A percentile compares a stretch with the other conserved stretches of the same genome.
phyloP scores from a whole-genome alignment of 53 echinoderm and acorn worm species.

The Mesocentrotus franciscanus region DNA sequence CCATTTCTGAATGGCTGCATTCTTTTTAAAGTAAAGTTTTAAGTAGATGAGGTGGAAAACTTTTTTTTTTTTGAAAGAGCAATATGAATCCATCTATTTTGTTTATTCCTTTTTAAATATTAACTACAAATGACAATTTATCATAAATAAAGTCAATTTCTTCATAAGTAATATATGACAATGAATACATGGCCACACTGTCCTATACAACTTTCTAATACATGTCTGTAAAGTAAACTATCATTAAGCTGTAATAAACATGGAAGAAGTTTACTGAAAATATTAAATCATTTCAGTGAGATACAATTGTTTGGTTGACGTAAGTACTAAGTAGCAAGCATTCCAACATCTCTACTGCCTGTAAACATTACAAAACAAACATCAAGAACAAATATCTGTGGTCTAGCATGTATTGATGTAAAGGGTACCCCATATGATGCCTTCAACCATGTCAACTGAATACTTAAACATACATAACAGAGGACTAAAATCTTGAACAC shows the following conservation, averaged over 20 bases:
- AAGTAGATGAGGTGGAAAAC: neutral
- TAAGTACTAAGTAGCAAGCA: neutral
- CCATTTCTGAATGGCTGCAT: neutral
- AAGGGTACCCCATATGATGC: neutral
- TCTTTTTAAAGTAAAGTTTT: neutral
- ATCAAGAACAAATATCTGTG: neutral
- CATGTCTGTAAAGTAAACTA: neutral
- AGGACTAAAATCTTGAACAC: neutral
- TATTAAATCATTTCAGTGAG: neutral
- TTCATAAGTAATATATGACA: too few species aligned
- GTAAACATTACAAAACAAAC: constrained; percentile 7
- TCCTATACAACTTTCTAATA: neutral
- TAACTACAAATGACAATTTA: neutral
- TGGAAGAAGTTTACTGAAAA: neutral
- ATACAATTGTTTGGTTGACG: neutral
- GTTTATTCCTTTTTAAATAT: neutral
- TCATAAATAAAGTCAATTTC: neutral
- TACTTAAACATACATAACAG: too few species aligned
- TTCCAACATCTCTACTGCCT: neutral
- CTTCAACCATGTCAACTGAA: too few species aligned
- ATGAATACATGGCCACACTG: neutral
- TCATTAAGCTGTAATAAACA: neutral
- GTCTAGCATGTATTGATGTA: neutral
- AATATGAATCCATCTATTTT: neutral
- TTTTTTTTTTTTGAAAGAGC: neutral